phyloP scores from a whole-genome alignment of 2,797 vertebrate species.

The Novumbra hubbsi region DNA sequence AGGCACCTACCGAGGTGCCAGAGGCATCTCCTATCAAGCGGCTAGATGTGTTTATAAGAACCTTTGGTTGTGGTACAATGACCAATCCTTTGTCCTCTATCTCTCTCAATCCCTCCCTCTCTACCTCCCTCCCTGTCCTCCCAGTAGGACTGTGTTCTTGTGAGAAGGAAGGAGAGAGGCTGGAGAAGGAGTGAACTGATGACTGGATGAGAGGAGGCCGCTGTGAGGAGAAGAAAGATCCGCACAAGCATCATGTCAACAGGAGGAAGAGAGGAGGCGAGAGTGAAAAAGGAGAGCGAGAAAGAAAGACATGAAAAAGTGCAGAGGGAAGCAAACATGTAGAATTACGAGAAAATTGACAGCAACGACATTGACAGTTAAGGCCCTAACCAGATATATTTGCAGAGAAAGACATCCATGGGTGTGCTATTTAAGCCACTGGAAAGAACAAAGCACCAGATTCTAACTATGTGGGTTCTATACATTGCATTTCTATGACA shows the following conservation, averaged over 20 bases:
- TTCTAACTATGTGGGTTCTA: background rate
- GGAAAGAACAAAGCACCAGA: background rate
- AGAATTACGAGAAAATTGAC: background rate
- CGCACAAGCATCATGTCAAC: constrained; percentile 67
- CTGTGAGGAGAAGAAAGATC: constrained; percentile 31
- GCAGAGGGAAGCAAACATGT: background rate
- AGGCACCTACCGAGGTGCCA: constrained; percentile 45
- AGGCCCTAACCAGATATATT: background rate
- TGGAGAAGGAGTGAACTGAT: constrained; percentile 19
- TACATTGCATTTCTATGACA: background rate
- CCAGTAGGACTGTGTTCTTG: background rate
- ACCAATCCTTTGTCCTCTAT: background rate
- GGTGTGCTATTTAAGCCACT: background rate
- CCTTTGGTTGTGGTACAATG: background rate
- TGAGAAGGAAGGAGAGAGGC: constrained; percentile 15
- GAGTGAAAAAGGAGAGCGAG: constrained; percentile 37
- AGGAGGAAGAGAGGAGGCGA: constrained; percentile 40
- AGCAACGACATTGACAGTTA: background rate
- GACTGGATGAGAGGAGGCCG: constrained; percentile 10
- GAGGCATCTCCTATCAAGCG: constrained; percentile 74
- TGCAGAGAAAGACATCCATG: background rate
- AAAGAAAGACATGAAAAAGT: constrained; percentile 37
- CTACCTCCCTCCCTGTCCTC: background rate
- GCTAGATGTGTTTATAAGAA: constrained; percentile 53
- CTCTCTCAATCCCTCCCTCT: background rate